Percentiles rank a stretch among this genome's conserved stretches.
These are phyloP conservation scores for Orchesellides sinensis DNA, from an alignment of 2,888 invertebrate genomes.

Conservation along the genomic window DNA sequence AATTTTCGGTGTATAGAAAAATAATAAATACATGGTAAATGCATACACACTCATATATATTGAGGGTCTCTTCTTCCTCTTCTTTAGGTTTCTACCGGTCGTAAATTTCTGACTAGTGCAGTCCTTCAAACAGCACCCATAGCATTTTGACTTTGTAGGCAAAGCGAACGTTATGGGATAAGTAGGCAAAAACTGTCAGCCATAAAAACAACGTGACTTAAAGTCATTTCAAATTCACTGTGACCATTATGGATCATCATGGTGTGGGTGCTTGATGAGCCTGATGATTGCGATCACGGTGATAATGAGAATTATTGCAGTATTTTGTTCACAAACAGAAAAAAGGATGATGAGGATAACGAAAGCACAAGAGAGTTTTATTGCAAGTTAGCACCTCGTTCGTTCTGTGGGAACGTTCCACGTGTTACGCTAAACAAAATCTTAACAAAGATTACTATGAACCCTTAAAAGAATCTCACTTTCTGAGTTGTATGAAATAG, in stretches of 20 bases:
- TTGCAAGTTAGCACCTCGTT: constrained; percentile 59
- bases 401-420: constrained; percentile 62
- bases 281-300: constrained; percentile 45
- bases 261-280: constrained; percentile 57
- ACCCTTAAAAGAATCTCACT: constrained; percentile 35
- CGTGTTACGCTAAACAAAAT: constrained; percentile 45
- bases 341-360: not conserved
- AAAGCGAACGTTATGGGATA: constrained; percentile 6
- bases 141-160: constrained; percentile 36
- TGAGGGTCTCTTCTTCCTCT: constrained; percentile 12
- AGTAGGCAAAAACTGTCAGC: constrained; percentile 26
- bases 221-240: constrained; percentile 16
- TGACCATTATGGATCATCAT: constrained; percentile 29
- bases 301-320: constrained; percentile 43
- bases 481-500: constrained; percentile 14
- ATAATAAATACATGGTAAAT: not conserved
- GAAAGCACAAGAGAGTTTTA: constrained; percentile 36
- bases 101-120: constrained; percentile 45
- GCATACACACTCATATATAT: not conserved
- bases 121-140: constrained; percentile 51
- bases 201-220: constrained; percentile 39
- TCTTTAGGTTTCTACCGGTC: constrained; percentile 36
- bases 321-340: constrained; percentile 35
- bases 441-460: constrained; percentile 33
- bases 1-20: no score